Conservation (phyloP, 2,888 invertebrate species). For the Arge pagana region DNA sequence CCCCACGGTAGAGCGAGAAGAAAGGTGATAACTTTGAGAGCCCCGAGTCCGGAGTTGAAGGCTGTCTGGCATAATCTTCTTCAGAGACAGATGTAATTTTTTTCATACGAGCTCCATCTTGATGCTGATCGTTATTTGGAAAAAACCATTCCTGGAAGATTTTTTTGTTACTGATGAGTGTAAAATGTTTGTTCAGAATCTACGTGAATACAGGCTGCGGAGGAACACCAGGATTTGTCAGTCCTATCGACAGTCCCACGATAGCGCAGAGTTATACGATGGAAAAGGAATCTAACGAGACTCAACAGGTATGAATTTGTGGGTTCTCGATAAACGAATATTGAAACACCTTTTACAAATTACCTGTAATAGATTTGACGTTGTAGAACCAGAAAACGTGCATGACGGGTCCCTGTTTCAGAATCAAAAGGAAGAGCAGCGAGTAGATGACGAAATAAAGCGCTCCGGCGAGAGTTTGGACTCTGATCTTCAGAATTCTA, state of each 20-base stretch:
- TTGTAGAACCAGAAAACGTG: not conserved
- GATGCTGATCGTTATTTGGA: not conserved
- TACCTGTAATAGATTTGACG: constrained; percentile 30
- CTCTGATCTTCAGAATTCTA: constrained; percentile 29
- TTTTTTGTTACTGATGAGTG: too few species aligned
- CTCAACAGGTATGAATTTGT: constrained; percentile 44
- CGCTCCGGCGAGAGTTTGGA: constrained; percentile 40
- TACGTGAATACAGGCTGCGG: constrained; percentile 82
- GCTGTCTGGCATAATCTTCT: constrained; percentile 90
- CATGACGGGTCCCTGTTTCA: not conserved
- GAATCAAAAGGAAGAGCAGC: constrained; percentile 4
- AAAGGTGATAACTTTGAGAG: constrained; percentile 74
- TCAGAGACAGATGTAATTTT: constrained; percentile 82
- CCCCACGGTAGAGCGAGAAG: constrained; percentile 61
- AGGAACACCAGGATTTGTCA: constrained; percentile 73
- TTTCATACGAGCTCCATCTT: not conserved
- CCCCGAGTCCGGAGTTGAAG: constrained; percentile 82
- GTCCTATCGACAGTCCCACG: constrained; percentile 71
- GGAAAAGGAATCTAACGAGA: constrained; percentile 42
- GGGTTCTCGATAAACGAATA: too few species aligned
- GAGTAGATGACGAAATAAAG: constrained; percentile 31
- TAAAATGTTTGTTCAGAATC: constrained; percentile 75
- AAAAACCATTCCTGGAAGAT: too few species aligned
- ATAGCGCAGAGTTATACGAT: constrained; percentile 38
- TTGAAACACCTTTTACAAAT: not conserved